Conservation (phyloP, 2,113 vertebrate genomes). For the Hiodon tergisus region DNA sequence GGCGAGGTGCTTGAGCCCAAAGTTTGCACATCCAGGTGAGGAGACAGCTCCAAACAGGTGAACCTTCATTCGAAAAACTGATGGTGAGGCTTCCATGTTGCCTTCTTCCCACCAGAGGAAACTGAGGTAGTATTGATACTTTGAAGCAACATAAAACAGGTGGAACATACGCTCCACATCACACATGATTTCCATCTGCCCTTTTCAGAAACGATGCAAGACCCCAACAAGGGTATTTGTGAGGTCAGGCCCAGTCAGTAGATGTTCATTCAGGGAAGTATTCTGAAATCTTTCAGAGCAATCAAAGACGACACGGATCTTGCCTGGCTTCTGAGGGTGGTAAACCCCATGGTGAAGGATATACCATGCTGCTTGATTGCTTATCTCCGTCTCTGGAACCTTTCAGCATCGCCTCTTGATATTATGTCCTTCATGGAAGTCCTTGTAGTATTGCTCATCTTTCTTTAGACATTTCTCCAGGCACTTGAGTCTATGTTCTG, state of each 20-base stretch:
- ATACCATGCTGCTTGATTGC: conserved; percentile 11
- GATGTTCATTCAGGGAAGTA: conserved; percentile 22
- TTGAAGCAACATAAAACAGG: conserved; percentile 22
- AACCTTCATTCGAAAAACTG: background rate
- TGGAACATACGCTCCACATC: conserved; percentile 22
- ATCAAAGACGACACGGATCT: conserved; percentile 24
- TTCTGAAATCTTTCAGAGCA: conserved; percentile 18
- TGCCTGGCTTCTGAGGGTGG: conserved; percentile 23
- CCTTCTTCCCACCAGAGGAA: conserved; percentile 28
- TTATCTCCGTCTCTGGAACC: background rate
- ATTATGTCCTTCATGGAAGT: conserved; percentile 28
- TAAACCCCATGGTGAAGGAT: conserved; percentile 26
- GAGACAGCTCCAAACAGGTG: conserved; percentile 23
- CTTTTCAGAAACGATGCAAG: conserved; percentile 18
- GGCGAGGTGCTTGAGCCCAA: conserved; percentile 23
- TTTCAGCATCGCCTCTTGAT: conserved; percentile 20
- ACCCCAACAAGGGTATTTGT: conserved; percentile 20
- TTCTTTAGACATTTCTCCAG: conserved; percentile 17
- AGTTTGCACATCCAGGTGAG: conserved; percentile 10
- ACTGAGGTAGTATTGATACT: conserved; percentile 19
- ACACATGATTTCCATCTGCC: conserved; percentile 21
- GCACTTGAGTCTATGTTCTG: conserved; percentile 18
- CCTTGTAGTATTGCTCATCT: conserved; percentile 22
- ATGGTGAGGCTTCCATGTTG: background rate
- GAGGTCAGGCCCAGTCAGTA: conserved; percentile 19